Conservation (phyloP, 1,140 invertebrate species). For the Sogatella furcifera region DNA sequence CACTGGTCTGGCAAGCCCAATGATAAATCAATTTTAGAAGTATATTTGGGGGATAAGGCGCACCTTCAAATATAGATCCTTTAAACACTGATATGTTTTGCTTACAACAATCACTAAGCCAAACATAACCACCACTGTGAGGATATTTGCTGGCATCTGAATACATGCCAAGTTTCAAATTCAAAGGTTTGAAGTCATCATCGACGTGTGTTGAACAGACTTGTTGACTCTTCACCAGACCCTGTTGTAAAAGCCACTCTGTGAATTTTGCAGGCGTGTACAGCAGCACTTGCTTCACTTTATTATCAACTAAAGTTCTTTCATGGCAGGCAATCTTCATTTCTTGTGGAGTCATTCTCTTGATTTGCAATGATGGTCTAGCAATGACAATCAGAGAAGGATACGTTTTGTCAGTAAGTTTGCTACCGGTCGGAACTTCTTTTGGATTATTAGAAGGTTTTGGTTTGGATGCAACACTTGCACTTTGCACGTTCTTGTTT, state of each 20-base stretch:
- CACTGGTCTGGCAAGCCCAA: constrained; percentile 79
- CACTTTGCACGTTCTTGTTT: too few species aligned
- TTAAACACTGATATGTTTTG: constrained; percentile 74
- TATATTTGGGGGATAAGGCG: constrained; percentile 65
- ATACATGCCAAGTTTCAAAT: constrained; percentile 71
- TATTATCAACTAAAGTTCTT: constrained; percentile 42
- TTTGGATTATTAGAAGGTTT: too few species aligned
- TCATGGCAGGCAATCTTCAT: constrained; percentile 22
- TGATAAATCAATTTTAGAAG: constrained; percentile 77
- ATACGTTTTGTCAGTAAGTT: constrained; percentile 55
- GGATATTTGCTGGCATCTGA: constrained; percentile 72
- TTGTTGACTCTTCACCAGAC: constrained; percentile 66
- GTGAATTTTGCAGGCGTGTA: constrained; percentile 67
- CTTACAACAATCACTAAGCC: constrained; percentile 75
- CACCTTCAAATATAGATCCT: constrained; percentile 74
- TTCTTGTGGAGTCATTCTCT: constrained; percentile 37
- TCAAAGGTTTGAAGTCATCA: constrained; percentile 34
- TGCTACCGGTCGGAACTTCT: constrained; percentile 61
- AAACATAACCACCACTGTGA: constrained; percentile 79
- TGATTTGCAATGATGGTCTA: constrained; percentile 56
- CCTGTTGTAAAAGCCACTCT: constrained; percentile 79
- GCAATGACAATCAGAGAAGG: constrained; percentile 72
- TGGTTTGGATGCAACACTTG: too few species aligned
- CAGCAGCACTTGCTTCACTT: constrained; percentile 69
- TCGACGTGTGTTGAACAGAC: constrained; percentile 49